A percentile compares a stretch with the other conserved stretches of the same genome.
These are phyloP conservation scores for Lichenostomus cassidix DNA, from an alignment of 2,113 vertebrate species.

Conservation along the genomic window DNA sequence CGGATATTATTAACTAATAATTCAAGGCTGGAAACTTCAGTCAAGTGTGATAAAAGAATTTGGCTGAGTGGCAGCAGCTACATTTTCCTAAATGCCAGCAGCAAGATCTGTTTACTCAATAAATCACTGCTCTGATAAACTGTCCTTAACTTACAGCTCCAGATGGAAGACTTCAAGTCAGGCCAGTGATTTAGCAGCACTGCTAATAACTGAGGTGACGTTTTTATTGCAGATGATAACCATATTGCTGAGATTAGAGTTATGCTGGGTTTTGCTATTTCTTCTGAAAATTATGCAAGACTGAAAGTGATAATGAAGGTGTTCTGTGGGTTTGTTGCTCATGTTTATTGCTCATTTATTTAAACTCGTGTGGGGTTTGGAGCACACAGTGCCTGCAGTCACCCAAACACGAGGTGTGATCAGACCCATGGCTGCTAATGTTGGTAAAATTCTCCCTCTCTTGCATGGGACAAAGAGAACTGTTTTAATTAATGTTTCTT, in stretches of 20 bases:
- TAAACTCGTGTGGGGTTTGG: background rate
- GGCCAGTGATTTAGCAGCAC: background rate
- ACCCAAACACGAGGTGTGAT: background rate
- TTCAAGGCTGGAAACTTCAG: slow-evolving; percentile 37
- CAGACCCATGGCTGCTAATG: background rate
- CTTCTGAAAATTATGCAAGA: background rate
- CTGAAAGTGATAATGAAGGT: background rate
- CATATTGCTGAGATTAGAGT: background rate
- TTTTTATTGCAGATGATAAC: background rate
- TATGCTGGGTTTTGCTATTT: background rate
- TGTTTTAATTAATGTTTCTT: background rate
- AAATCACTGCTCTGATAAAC: slow-evolving; percentile 24
- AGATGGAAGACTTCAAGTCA: slow-evolving; percentile 16
- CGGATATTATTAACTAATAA: slow-evolving; percentile 38
- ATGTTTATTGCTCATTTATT: too few species aligned
- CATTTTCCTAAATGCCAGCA: background rate
- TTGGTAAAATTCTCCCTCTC: background rate
- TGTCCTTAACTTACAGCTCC: slow-evolving; percentile 1
- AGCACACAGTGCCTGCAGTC: background rate
- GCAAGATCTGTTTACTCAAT: background rate
- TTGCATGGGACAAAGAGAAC: background rate
- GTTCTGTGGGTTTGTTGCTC: background rate
- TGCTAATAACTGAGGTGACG: background rate
- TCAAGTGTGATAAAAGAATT: slow-evolving; percentile 21
- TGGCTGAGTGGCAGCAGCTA: background rate